A percentile compares a stretch with the other conserved stretches of the same genome.
Conservation (phyloP, 2,888 invertebrate species). For the Volucella inflata region DNA sequence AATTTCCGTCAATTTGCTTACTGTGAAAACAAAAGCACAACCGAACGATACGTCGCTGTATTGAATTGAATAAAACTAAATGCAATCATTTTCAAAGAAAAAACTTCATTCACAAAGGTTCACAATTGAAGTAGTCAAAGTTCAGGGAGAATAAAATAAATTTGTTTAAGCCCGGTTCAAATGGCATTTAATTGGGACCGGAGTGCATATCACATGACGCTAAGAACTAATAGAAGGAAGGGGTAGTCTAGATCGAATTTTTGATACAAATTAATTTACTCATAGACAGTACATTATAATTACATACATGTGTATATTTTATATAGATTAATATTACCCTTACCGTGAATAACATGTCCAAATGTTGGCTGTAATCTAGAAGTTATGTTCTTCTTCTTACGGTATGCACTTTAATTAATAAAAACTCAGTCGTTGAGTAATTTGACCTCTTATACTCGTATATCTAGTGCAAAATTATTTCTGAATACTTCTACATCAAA, state of each 20-base stretch:
- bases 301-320: no score
- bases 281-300: no score
- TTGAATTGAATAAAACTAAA: constrained; percentile 25
- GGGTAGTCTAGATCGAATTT: constrained; percentile 1
- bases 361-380: no score
- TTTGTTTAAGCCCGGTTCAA: constrained; percentile 18
- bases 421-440: no score
- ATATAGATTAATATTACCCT: no score
- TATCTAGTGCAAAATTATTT: no score
- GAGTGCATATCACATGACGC: constrained; percentile 18
- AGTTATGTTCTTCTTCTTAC: no score
- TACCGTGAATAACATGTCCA: no score
- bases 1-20: constrained; percentile 34
- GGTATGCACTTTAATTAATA: no score
- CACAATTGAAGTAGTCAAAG: constrained; percentile 22
- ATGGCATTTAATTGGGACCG: constrained; percentile 37
- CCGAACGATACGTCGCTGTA: constrained; percentile 8
- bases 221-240: constrained; percentile 9
- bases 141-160: constrained; percentile 45
- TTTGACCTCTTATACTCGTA: no score
- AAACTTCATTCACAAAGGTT: neutral
- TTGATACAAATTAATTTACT: neutral
- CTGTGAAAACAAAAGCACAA: constrained; percentile 21
- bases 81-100: neutral
- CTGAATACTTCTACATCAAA: no score